Percentiles rank a stretch among this genome's conserved stretches.
Conservation (phyloP, 1,140 invertebrate species). For the Mylabris phalerata region DNA sequence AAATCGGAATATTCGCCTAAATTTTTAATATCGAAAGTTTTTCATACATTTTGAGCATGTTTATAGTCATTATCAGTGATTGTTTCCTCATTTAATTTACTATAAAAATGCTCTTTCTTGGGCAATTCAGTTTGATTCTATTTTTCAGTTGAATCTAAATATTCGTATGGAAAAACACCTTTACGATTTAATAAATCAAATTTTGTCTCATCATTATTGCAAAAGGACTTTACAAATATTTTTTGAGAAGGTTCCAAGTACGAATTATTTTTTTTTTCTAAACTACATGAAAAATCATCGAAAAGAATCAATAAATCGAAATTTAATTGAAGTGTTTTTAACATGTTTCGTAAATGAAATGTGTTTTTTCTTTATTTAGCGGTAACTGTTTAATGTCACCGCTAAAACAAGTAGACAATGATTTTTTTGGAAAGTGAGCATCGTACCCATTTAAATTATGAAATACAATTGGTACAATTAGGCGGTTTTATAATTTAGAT, state of each 20-base stretch:
- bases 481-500: constrained; percentile 33
- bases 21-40: constrained; percentile 38
- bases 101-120: constrained; percentile 38
- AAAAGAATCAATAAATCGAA: constrained; percentile 24
- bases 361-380: constrained; percentile 23
- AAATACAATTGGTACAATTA: constrained; percentile 38
- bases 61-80: constrained; percentile 38
- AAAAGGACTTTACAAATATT: neutral
- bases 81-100: constrained; percentile 25
- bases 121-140: constrained; percentile 30
- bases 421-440: constrained; percentile 28
- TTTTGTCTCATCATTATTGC: constrained; percentile 15
- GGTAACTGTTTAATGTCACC: constrained; percentile 12
- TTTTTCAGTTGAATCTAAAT: constrained; percentile 31
- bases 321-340: constrained; percentile 10
- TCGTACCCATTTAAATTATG: constrained; percentile 42
- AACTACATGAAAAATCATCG: constrained; percentile 16
- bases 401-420: constrained; percentile 4
- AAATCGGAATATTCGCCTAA: constrained; percentile 42
- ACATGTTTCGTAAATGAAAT: constrained; percentile 20
- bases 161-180: constrained; percentile 37
- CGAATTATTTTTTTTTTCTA: constrained; percentile 18
- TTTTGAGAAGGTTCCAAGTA: constrained; percentile 1
- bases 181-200: constrained; percentile 32
- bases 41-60: constrained; percentile 43